Evolutionary conservation across 2,113 vertebrate species (phyloP), one percentile per base, ranked within the genome.

Genomic region (Heterotis niloticus): DNA sequence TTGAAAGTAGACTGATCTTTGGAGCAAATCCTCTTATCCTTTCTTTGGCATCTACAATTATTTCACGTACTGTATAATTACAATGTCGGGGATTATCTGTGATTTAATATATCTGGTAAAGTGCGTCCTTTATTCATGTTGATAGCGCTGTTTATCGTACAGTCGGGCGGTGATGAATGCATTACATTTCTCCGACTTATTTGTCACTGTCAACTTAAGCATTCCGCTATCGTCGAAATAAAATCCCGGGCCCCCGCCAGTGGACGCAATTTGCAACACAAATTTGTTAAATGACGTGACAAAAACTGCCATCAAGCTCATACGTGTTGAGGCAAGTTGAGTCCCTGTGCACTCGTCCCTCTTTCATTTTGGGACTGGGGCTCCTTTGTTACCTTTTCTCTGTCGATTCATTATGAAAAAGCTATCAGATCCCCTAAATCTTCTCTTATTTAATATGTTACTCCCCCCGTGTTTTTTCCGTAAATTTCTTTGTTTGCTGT

Each of bases 121-220:
- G 51, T 34, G 23, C 34, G 56, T 20, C 51, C 71, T 57, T 74
- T 74, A 74, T 74, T 74, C 23, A 74, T 26, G 16, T 52, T n/a
- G 74, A 75, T 64, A 18, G 18, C 17, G 10, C 57, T 54, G 24
- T 71, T 80, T 76, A 80, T 75, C 75, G 20, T 75, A 79, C 71
- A 81, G 86, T 83, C 84, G 73, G 64, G 81, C 78, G 68, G 83
- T 84, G 81, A 85, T 78, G 60, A 79, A 83, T 85, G 67, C 80
- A 71, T 82, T 79, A 81, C 78, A 29, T 34, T 56, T 78, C 82
- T 84, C 14, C 78, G 26, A 75, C 81, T 89, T 86, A 81, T 91
- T 90, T 86, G 85, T 90, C 90, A 91, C 52, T 29, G 88, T 90
- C 88, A 84, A 78, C 78, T 84, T 81, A 83, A 72, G 84, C 82